Evolutionary conservation across 2,888 invertebrate genomes (phyloP).

Genomic region (Adela reaumurella): DNA sequence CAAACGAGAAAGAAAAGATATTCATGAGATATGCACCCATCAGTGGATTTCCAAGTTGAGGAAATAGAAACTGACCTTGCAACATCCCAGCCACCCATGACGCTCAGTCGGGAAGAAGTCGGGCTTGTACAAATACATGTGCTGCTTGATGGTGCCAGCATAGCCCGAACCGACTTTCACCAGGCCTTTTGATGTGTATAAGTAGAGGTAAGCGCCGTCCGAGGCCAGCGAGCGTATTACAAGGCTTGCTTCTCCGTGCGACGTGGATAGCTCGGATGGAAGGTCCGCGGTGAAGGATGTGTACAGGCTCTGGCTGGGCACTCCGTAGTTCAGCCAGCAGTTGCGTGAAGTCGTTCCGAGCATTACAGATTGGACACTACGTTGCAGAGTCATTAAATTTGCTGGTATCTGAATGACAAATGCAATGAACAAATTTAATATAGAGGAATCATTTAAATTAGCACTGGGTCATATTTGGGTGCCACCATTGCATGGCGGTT

Average conservation of each 20-base stretch:
- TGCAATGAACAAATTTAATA: no score
- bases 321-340: constrained; percentile 86
- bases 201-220: constrained; percentile 87
- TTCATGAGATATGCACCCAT: no score
- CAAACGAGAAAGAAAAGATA: no score
- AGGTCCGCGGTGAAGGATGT: constrained; percentile 61
- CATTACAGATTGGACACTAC: constrained; percentile 84
- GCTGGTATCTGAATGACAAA: constrained; percentile 78
- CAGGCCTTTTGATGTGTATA: constrained; percentile 80
- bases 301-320: constrained; percentile 72
- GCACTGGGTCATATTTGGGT: no score
- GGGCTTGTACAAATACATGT: constrained; percentile 78
- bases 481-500: no score
- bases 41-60: no score
- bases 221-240: constrained; percentile 68
- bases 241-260: constrained; percentile 25
- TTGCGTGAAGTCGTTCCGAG: constrained; percentile 81
- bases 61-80: constrained; percentile 72
- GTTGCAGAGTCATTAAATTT: constrained; percentile 80
- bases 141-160: constrained; percentile 89
- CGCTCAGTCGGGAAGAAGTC: constrained; percentile 76
- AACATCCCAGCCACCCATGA: constrained; percentile 81
- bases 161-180: constrained; percentile 95
- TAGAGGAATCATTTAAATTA: no score
- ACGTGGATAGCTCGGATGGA: constrained; percentile 26